Base-by-base conservation (phyloP, 1,140 invertebrate species). In the Pseudoatta argentina region DNA sequence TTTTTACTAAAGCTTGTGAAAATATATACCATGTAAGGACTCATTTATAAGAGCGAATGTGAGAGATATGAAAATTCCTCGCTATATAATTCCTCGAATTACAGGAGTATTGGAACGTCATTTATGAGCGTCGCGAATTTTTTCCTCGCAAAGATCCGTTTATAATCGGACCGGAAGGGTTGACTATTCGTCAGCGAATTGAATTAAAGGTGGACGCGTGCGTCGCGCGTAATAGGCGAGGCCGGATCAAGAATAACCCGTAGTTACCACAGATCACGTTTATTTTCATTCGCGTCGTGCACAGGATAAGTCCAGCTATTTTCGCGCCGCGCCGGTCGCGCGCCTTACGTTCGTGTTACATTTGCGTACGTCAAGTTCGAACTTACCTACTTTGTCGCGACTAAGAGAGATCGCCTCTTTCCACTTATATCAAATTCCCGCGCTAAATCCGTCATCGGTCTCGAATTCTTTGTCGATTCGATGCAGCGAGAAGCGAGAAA, bases 271-370 rank as follows among this genome's bases (percentile, higher is more conserved):
- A 88, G 87, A 93, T 91, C 39, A 86, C 78, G 93, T 92, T 93
- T 93, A 93, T 93, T 93, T 93, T 90, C 90, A 66, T 64, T 85
- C 77, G 79, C 53, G 79, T 61, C 55, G 86, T 53, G 82, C 88
- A 86, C 82, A 92, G 91, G 92, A 93, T 92, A 93, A 91, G 86
- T 86, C 55, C 66, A 53, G 77, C 86, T 93, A 93, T 92, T 93
- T 93, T 92, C 79, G 90, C 78, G 88, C 67, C 78, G 86, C 78
- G 88, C 71, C 78, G 86, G 86, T 77, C 89, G 87, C 77, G 53
- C 64, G 34, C 53, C 64, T 85, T 71, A 75, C n/a, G 77, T 85
- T 66, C 72, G 53, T 55, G 14, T 27, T 78, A 61, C 51, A 59
- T 30, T 64, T 24, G 73, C 30, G 39, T 48, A 81, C 88, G 89